These are phyloP conservation scores for Tangara arthus DNA, from an alignment of 2,797 vertebrate species.

Conservation along the genomic window DNA sequence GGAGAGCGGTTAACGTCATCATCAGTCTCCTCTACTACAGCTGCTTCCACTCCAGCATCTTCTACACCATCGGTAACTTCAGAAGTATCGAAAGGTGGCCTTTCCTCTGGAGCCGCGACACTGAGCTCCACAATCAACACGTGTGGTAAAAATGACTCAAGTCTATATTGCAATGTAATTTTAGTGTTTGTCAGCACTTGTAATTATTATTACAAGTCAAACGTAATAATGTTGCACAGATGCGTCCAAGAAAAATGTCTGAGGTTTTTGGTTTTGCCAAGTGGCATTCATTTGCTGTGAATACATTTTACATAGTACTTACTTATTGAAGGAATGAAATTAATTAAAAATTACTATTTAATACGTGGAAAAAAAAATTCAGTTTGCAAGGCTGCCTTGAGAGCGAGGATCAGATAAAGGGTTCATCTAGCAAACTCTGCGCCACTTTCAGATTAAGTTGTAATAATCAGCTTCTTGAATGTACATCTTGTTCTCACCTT, in stretches of 20 bases:
- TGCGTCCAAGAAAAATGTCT: background rate
- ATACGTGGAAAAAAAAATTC: background rate
- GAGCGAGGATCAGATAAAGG: background rate
- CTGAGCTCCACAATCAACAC: slow-evolving; percentile 84
- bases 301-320: background rate
- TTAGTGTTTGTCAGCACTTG: background rate
- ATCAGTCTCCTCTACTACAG: slow-evolving; percentile 78
- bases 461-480: background rate
- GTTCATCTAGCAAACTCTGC: background rate
- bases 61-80: slow-evolving; percentile 76
- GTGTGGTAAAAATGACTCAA: slow-evolving; percentile 21
- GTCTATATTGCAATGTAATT: background rate
- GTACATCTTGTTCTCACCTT: background rate
- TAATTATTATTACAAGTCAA: background rate
- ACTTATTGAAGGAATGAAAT: background rate
- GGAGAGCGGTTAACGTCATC: slow-evolving; percentile 83
- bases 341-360: background rate
- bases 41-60: slow-evolving; percentile 81
- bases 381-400: background rate
- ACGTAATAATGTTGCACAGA: background rate
- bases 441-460: background rate
- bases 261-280: background rate
- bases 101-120: slow-evolving; percentile 82
- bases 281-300: background rate
- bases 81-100: slow-evolving; percentile 79